A percentile compares a stretch with the other conserved stretches of the same genome.
Conservation (phyloP, 2,888 invertebrate genomes). For the Sarcophaga rosellei region DNA sequence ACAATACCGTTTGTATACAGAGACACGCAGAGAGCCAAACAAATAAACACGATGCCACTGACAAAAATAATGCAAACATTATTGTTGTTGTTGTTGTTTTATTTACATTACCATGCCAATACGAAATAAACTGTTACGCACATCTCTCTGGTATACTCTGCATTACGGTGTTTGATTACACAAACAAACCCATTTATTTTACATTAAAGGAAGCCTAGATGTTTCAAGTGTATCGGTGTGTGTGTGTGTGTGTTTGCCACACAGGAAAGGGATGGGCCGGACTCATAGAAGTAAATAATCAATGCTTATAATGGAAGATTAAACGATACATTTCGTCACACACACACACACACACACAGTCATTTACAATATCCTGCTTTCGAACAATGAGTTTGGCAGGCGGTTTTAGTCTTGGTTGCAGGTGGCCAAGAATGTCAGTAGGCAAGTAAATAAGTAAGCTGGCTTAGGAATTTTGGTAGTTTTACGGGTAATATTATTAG, state of each 20-base stretch:
- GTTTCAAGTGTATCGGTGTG: neutral
- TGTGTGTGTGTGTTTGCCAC: too few species aligned
- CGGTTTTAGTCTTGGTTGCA: too few species aligned
- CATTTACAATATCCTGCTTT: neutral
- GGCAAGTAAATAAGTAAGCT: too few species aligned
- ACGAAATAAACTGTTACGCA: conserved; percentile 24
- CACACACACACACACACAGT: neutral
- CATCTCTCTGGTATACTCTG: neutral
- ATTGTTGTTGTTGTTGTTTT: conserved; percentile 45
- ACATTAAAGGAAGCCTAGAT: neutral
- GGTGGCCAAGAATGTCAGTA: too few species aligned
- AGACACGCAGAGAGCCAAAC: conserved; percentile 9
- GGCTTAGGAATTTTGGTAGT: too few species aligned
- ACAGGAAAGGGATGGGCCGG: neutral
- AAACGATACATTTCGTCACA: neutral
- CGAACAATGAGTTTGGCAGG: neutral
- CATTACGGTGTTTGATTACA: neutral
- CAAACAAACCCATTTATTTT: neutral
- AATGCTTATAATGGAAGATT: conserved; percentile 55
- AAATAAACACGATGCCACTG: conserved; percentile 29
- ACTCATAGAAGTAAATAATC: conserved; percentile 36
- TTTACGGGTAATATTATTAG: too few species aligned
- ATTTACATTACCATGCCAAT: conserved; percentile 60
- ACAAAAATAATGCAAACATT: conserved; percentile 55
- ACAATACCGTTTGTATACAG: conserved; percentile 13